phyloP scores from a whole-genome alignment of 2,888 invertebrate species.

The Homarus gammarus region DNA sequence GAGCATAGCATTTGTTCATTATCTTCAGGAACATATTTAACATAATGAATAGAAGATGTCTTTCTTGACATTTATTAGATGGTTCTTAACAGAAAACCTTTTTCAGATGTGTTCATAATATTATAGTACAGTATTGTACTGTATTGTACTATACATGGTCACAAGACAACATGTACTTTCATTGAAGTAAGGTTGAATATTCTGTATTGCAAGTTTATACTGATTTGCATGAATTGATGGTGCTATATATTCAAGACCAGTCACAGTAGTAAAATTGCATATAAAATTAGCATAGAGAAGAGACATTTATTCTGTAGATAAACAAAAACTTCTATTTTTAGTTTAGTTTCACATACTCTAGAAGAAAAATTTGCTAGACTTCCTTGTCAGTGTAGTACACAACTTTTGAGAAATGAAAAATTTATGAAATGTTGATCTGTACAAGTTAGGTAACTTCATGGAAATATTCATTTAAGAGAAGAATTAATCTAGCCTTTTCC shows the following conservation, averaged over 20 bases:
- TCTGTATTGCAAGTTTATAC: constrained; percentile 54
- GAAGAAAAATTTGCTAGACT: constrained; percentile 9
- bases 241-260: constrained; percentile 59
- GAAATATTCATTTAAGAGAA: background rate
- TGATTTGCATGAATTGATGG: constrained; percentile 55
- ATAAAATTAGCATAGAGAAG: constrained; percentile 6
- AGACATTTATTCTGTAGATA: constrained; percentile 40
- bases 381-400: constrained; percentile 25
- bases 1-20: background rate
- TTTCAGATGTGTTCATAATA: constrained; percentile 9
- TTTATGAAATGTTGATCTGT: background rate
- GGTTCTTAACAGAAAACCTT: constrained; percentile 12
- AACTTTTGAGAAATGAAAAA: background rate
- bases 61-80: background rate
- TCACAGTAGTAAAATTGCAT: constrained; percentile 41
- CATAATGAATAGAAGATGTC: background rate
- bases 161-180: constrained; percentile 8
- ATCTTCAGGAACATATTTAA: background rate
- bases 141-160: too few relatives aligned
- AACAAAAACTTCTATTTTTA: constrained; percentile 20
- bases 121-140: too few relatives aligned
- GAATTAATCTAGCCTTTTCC: background rate
- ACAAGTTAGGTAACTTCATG: background rate
- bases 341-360: constrained; percentile 4
- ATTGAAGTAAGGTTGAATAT: constrained; percentile 16